Conservation (phyloP, 2,888 invertebrate genomes). For the Tipula confusa region DNA sequence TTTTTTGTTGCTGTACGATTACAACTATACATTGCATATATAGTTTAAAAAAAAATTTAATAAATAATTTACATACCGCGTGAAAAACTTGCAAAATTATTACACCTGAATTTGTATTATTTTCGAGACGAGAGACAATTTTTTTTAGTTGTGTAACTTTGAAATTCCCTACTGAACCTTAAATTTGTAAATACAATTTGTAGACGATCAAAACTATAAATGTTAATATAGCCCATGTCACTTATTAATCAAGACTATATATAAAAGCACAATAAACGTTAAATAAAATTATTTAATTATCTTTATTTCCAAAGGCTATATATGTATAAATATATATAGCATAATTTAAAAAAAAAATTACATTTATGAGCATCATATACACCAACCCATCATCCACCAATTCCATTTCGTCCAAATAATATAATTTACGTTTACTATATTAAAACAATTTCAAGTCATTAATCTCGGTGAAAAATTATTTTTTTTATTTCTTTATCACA, state of each 20-base stretch:
- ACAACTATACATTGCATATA: not conserved
- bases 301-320: not conserved
- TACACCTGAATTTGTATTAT: not conserved
- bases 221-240: not conserved
- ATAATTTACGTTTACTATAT: not conserved
- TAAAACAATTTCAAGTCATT: constrained; percentile 20
- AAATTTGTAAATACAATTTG: not conserved
- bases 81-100: not conserved
- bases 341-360: no score
- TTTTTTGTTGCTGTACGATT: not conserved
- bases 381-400: not conserved
- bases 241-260: constrained; percentile 3
- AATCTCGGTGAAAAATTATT: constrained; percentile 12
- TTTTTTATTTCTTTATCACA: not conserved
- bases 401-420: not conserved
- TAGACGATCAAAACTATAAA: not conserved
- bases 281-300: constrained; percentile 8
- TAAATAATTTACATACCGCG: not conserved
- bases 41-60: constrained; percentile 6
- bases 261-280: not conserved
- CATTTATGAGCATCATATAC: not conserved
- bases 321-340: not conserved
- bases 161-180: not conserved
- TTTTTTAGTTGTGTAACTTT: not conserved
- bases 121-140: not conserved